These are phyloP conservation scores for Exocentrus adspersus DNA, from an alignment of 2,888 invertebrate genomes.

Conservation along the genomic window DNA sequence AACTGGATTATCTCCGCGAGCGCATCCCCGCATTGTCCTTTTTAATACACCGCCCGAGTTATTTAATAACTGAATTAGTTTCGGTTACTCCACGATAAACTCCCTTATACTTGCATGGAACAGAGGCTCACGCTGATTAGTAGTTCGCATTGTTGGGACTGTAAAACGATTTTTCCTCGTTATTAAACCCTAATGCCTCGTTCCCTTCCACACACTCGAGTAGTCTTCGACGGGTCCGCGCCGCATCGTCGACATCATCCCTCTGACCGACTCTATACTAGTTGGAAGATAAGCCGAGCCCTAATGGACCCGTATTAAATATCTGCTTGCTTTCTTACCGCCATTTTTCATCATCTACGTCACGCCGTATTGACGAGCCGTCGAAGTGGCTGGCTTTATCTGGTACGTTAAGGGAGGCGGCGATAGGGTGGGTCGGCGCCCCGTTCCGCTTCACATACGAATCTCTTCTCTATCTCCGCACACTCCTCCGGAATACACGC, in stretches of 20 bases:
- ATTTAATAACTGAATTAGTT: conserved; percentile 6
- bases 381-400: conserved; percentile 49
- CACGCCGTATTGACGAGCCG: conserved; percentile 54
- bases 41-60: conserved; percentile 5
- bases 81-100: too few relatives aligned
- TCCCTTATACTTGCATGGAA: too few relatives aligned
- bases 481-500: conserved; percentile 29
- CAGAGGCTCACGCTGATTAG: too few relatives aligned
- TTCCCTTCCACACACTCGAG: too few relatives aligned
- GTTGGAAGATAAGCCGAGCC: conserved; percentile 40
- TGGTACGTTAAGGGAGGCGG: conserved; percentile 32
- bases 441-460: conserved; percentile 33
- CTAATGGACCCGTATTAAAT: conserved; percentile 62
- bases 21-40: conserved; percentile 2
- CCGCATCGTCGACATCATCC: too few relatives aligned
- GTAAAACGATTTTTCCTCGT: too few relatives aligned
- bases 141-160: too few relatives aligned
- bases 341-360: conserved; percentile 60
- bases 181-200: too few relatives aligned
- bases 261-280: too few relatives aligned
- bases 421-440: too few relatives aligned
- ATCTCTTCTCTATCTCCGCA: conserved; percentile 34
- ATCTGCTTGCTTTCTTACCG: conserved; percentile 57
- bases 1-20: conserved; percentile 9
- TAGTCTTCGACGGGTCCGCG: too few relatives aligned